Evolutionary conservation across 1,140 invertebrate genomes (phyloP).

Genomic region (Sycobia sp.): DNA sequence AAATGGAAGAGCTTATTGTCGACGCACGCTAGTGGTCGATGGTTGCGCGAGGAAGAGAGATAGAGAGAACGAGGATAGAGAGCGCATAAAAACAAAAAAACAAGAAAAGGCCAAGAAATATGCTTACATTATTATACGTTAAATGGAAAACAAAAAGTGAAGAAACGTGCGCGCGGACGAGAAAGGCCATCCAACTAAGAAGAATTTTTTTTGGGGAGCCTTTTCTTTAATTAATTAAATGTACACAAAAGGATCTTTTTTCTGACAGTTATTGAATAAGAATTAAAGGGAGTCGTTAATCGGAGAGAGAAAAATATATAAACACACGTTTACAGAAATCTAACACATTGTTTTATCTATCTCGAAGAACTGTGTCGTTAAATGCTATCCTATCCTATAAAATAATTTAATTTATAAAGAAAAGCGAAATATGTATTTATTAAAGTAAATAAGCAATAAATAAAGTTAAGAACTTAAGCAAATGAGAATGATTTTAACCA

Average conservation of each 20-base stretch:
- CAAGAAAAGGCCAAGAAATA: constrained; percentile 39
- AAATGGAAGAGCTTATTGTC: constrained; percentile 28
- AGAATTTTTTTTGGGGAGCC: constrained; percentile 15
- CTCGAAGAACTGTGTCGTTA: constrained; percentile 46
- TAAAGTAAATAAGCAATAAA: constrained; percentile 64
- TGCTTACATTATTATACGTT: constrained; percentile 10
- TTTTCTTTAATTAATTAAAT: constrained; percentile 18
- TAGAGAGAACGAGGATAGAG: constrained; percentile 41
- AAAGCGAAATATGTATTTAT: constrained; percentile 63
- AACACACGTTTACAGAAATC: constrained; percentile 6
- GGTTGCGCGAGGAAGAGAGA: constrained; percentile 40
- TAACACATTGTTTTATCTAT: constrained; percentile 37
- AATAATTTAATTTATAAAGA: constrained; percentile 63
- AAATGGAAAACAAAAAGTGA: constrained; percentile 2
- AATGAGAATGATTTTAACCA: no score
- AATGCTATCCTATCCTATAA: constrained; percentile 59
- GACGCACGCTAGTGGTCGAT: constrained; percentile 44
- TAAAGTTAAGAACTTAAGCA: constrained; percentile 50
- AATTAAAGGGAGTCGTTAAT: constrained; percentile 15
- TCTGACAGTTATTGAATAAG: no score
- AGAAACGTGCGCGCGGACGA: constrained; percentile 33
- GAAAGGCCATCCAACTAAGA: constrained; percentile 40
- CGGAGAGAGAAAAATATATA: constrained; percentile 20
- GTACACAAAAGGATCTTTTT: constrained; percentile 10
- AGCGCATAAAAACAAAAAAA: constrained; percentile 40